Evolutionary conservation across 1,140 invertebrate species (phyloP), one percentile per base, ranked within the genome.

Genomic region (Drosophila busckii): DNA sequence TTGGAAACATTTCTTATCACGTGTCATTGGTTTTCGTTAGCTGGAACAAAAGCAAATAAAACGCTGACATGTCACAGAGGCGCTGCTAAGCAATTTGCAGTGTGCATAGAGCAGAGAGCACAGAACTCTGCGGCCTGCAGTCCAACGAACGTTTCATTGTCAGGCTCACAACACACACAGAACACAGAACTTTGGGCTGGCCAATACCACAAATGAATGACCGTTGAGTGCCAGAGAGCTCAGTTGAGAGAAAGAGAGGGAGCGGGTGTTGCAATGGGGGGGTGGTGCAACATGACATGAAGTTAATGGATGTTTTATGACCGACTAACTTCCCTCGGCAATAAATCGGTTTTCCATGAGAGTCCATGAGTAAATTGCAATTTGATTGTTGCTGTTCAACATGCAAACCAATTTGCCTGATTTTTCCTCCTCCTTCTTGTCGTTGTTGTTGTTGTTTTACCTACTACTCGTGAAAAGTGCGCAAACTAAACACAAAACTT

Each of bases 241-340:
- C n/a, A n/a, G n/a, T n/a, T n/a, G 9, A 9, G 19, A 23, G 10
- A 22, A 16, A 29, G 19, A 38, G 37, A 37, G 53, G 16, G 9
- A 9, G 19, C 22, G 29, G 6, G 17, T 23, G 10, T n/a, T 20
- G 2, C 6, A 28, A 9, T 3, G 7, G n/a, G 4, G 4, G 23
- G 12, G 16, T 20, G 29, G 29, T 69, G 73, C 63, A 69, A 58
- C 73, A 80, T 80, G 73, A 73, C 73, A 80, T 82, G 75, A 82
- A 80, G 73, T 80, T 80, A 80, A 80, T 80, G 73, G 73, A 75
- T 80, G 75, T 80, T 80, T 80, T 80, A 82, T 80, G 75, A 80
- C 73, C 73, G 69, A 82, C 73, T 82, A 80, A 82, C 75, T 80
- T 82, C 64, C 64, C 75, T n/a, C 64, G 60, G 80, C 73, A 75